Evolutionary conservation across 2,888 invertebrate species (phyloP), one percentile per base, ranked within the genome.

Genomic region (Sipunculus nudus): DNA sequence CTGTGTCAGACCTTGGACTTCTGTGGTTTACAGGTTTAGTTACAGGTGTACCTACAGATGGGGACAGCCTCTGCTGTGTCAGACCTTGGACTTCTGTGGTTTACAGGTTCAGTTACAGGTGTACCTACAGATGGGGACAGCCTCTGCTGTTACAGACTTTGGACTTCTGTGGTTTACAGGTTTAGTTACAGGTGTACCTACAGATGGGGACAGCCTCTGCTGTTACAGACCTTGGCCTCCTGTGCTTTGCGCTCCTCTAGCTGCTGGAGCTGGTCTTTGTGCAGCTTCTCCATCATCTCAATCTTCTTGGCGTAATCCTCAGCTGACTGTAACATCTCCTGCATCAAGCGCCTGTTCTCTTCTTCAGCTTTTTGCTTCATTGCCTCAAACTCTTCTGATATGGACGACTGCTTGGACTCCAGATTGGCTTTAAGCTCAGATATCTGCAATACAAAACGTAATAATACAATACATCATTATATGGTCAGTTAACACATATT

Each of bases 241-340:
- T 21, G 31, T 31, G 58, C 57, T n/a, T 31, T 31, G 32, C 16
- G 21, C 25, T 31, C 21, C 16, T 25, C 26, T 38, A 52, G 47
- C 46, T 61, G 50, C 3, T 56, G 28, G 19, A 60, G 55, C 39
- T 53, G 25, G 5, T 45, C 47, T 19, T 49, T 60, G 41, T 57
- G 50, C 16, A 61, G 57, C 4, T 58, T 56, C 57, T 78, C 77
- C 65, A 79, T 65, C 21, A 63, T 53, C 35, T 63, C 61, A 16
- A 80, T 72, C 58, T 78, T 75, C 31, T 61, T 54, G 28, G 74
- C 67, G 50, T 77, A 75, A 26, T 78, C 77, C 8, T 75, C 68
- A 2, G 74, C 72, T 4, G 59, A 39, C 10, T 49, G 21, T 28
- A 71, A 56, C 64, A 79, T 63, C 53, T 78, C 75, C 31, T 71